Evolutionary conservation across 2,888 invertebrate species (phyloP).

Genomic region (Geophilus truncorum): DNA sequence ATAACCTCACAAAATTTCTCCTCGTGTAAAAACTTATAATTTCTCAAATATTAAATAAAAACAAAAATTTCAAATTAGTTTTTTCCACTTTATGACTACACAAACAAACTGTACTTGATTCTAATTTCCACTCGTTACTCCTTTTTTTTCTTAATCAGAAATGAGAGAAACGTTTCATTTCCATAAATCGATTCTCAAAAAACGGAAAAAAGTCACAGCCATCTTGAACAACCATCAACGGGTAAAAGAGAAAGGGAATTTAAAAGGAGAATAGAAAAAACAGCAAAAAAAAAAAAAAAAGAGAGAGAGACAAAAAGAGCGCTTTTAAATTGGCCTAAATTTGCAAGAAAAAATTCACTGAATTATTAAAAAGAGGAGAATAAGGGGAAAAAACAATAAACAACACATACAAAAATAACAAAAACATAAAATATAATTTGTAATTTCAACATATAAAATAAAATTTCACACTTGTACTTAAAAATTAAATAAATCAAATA

Average conservation of each 20-base stretch:
- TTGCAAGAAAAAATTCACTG: not conserved
- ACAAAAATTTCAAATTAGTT: not conserved
- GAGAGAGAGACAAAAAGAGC: not conserved
- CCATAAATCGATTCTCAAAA: constrained; percentile 2
- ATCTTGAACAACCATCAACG: not conserved
- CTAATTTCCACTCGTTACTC: not conserved
- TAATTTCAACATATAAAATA: not conserved
- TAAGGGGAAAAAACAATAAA: not conserved
- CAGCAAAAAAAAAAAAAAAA: not conserved
- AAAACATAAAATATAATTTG: not conserved
- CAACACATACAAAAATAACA: not conserved
- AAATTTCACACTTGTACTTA: not conserved
- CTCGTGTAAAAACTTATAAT: not conserved
- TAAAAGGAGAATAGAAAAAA: too few relatives aligned
- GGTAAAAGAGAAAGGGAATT: not conserved
- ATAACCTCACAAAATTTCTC: not conserved
- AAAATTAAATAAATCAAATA: not conserved
- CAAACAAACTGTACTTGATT: not conserved
- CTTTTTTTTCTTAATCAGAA: not conserved
- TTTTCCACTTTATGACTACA: not conserved
- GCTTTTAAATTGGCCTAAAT: not conserved
- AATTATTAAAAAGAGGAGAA: not conserved
- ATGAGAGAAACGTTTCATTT: not conserved
- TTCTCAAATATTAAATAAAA: not conserved
- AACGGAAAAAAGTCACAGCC: not conserved